These are phyloP conservation scores for Drosophila kambysellisi DNA, from an alignment of 2,888 invertebrate genomes.

Conservation along the genomic window DNA sequence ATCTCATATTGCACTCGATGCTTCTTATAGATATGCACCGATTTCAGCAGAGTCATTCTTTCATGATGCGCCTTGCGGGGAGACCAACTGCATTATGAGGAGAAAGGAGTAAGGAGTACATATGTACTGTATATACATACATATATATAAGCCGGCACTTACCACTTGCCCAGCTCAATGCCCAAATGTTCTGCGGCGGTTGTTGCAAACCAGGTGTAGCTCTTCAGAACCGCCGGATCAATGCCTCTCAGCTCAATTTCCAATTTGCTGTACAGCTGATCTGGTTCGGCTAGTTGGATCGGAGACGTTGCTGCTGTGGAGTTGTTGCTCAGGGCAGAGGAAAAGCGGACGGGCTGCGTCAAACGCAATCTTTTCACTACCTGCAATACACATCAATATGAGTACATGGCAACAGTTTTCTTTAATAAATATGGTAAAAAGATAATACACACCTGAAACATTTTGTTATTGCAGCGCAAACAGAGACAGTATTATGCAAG, in stretches of 20 bases:
- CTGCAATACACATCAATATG: constrained; percentile 19
- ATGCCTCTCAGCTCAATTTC: constrained; percentile 95
- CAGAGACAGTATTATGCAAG: constrained; percentile 67
- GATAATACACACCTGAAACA: constrained; percentile 60
- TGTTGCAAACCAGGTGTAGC: constrained; percentile 94
- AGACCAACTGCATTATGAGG: constrained; percentile 88
- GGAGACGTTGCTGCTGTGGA: constrained; percentile 4
- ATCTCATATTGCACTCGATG: constrained; percentile 98
- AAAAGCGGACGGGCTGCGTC: constrained; percentile 48
- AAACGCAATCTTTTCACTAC: constrained; percentile 41
- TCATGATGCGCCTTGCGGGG: constrained; percentile 90
- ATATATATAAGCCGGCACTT: constrained; percentile 49
- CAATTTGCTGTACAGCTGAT: constrained; percentile 92
- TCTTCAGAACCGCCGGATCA: constrained; percentile 94
- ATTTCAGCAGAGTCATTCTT: constrained; percentile 92
- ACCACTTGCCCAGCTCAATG: constrained; percentile 90
- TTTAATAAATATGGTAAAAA: constrained; percentile 27
- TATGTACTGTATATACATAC: too few relatives aligned
- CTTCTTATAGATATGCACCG: constrained; percentile 96
- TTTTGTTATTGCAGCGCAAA: constrained; percentile 45
- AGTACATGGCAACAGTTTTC: neutral
- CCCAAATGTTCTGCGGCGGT: constrained; percentile 93
- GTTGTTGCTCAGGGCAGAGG: constrained; percentile 38
- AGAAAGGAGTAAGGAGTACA: neutral
- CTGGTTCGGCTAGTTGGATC: constrained; percentile 82